phyloP scores from a whole-genome alignment of 2,113 vertebrate species.

The Arenaria interpres region DNA sequence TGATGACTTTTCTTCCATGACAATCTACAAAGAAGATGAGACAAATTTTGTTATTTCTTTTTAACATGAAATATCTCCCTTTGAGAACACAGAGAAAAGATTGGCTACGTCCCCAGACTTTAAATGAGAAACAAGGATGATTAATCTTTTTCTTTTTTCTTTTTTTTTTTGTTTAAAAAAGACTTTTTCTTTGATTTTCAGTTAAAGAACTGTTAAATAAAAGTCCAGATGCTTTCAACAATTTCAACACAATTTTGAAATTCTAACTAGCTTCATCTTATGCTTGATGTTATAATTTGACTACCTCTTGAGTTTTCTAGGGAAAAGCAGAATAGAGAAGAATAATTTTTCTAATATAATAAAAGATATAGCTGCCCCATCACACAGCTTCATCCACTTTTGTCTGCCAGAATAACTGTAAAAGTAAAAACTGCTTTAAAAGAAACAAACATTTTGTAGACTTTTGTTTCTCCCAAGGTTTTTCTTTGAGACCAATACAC shows the following conservation, averaged over 20 bases:
- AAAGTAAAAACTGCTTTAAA: neutral
- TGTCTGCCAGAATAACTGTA: neutral
- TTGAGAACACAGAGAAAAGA: constrained; percentile 17
- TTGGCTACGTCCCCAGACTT: constrained; percentile 17
- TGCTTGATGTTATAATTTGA: neutral
- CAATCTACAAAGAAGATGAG: neutral
- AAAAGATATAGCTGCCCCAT: neutral
- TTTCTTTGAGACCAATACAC: neutral
- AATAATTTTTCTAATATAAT: neutral
- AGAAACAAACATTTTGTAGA: neutral
- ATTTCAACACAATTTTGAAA: neutral
- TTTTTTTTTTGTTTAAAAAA: neutral
- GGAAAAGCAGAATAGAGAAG: neutral
- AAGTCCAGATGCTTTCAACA: neutral
- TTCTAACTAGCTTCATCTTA: neutral
- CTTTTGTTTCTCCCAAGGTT: neutral
- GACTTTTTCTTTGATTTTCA: neutral
- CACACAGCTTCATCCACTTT: neutral
- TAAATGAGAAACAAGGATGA: constrained; percentile 36
- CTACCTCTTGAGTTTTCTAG: neutral
- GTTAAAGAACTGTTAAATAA: neutral
- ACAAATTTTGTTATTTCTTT: constrained; percentile 24
- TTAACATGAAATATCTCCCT: constrained; percentile 21
- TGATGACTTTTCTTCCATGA: neutral
- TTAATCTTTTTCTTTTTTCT: neutral